Evolutionary conservation across 2,888 invertebrate species (phyloP), one percentile per base, ranked within the genome.

Genomic region (Pseudococcus longispinus): DNA sequence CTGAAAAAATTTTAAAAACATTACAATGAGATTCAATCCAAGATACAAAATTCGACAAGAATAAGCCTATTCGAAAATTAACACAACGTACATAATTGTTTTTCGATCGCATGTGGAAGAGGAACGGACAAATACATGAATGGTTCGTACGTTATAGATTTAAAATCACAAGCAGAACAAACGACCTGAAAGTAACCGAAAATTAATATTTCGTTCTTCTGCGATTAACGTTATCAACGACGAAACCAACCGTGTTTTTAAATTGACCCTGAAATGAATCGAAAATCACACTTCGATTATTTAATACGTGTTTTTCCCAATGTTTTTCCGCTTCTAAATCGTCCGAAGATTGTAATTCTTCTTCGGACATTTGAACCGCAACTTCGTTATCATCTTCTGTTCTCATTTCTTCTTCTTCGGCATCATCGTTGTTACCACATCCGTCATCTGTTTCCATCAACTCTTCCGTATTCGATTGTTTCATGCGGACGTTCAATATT

Each of bases 51-150:
- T 23, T 9, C 5, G n/a, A n/a, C 9, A 20, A 20, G 1, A 55
- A 60, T 20, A 32, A 85, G 6, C 2, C 26, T 2, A n/a, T 83
- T 18, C 15, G 13, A 8, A 70, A 85, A 80, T 77, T 84, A n/a
- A 91, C 91, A 91, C 89, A 92, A 91, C 91, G 91, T 89, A 92
- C 92, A 90, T 87, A 93, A 90, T 89, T 93, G 93, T 88, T 92
- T 91, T 89, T 93, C 93, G 92, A 93, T 92, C 37, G 93, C 93
- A 89, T 92, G 92, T 74, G 94, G 94, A 88, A 94, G 91, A 6
- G 93, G 93, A 70, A 94, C 92, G 51, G 93, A 93, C n/a, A 94
- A 91, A 90, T 94, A 94, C 93, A 94, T 93, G 89, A 94, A 94
- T 32, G 94, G 93, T 89, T 94, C 94, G 89, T 93, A 93, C 13